Conservation (phyloP, 2,888 invertebrate genomes). For the Phortica okadai region DNA sequence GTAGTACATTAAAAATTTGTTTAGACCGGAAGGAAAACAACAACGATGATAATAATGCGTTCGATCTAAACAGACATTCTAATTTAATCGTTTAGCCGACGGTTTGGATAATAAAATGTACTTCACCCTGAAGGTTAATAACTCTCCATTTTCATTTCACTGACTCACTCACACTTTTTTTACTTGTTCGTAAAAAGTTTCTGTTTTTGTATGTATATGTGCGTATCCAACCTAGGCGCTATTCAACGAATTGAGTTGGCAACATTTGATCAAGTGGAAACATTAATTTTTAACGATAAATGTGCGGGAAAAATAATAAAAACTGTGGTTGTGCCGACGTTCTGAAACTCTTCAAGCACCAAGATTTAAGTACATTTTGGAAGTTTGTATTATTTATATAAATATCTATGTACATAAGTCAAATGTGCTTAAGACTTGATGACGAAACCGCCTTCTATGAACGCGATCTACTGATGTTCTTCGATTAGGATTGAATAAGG, state of each 20-base stretch:
- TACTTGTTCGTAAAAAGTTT: not conserved
- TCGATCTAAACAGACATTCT: constrained; percentile 61
- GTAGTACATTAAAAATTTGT: not conserved
- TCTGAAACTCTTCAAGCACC: no score
- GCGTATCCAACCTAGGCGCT: constrained; percentile 41
- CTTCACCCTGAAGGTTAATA: constrained; percentile 29
- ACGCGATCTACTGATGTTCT: no score
- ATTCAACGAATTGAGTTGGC: constrained; percentile 66
- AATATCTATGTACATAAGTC: no score
- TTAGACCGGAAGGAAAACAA: not conserved
- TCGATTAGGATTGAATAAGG: no score
- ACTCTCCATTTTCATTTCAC: not conserved
- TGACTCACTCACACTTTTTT: not conserved
- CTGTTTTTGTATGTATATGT: constrained; percentile 10
- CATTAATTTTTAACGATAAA: constrained; percentile 73
- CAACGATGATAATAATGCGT: not conserved
- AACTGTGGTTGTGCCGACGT: not conserved
- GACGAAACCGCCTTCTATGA: no score
- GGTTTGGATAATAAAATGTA: constrained; percentile 45
- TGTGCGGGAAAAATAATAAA: not conserved
- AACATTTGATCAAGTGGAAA: constrained; percentile 61
- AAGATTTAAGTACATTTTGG: no score
- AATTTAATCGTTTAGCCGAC: constrained; percentile 68
- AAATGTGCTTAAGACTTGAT: no score
- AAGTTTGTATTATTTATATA: no score